phyloP scores from a whole-genome alignment of 30 jellyfish, hydroid and myxozoan species.

The Catostylus mosaicus region DNA sequence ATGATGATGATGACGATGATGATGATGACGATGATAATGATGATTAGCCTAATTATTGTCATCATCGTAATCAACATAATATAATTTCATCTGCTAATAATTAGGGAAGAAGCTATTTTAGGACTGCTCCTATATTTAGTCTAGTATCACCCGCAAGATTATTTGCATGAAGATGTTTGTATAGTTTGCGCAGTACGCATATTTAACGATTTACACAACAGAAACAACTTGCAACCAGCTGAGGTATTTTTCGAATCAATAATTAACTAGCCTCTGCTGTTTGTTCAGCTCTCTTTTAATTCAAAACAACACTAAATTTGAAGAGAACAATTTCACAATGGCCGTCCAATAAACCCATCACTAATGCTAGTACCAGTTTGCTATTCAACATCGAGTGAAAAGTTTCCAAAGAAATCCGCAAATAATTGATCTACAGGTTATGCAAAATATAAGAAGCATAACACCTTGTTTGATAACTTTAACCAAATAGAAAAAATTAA shows the following conservation, averaged over 20 bases:
- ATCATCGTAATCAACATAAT: too few relatives aligned
- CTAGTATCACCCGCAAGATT: not conserved
- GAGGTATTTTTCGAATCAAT: not conserved
- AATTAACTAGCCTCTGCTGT: not conserved
- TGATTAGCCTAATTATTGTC: not conserved
- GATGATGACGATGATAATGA: constrained; percentile 4
- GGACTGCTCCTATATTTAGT: too few relatives aligned
- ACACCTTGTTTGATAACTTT: too few relatives aligned
- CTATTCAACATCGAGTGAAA: not conserved
- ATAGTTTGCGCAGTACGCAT: not conserved
- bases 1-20: constrained; percentile 8
- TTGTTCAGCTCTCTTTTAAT: not conserved
- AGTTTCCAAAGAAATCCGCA: not conserved
- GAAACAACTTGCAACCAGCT: not conserved
- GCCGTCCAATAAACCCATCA: not conserved
- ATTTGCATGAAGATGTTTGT: too few relatives aligned
- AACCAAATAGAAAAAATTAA: too few relatives aligned
- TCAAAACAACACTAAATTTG: not conserved
- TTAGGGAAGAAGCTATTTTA: too few relatives aligned
- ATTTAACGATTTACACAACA: not conserved
- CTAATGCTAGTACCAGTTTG: not conserved
- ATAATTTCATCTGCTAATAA: too few relatives aligned
- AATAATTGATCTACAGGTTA: not conserved
- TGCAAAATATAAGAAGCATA: too few relatives aligned
- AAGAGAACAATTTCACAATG: not conserved